A percentile compares a stretch with the other conserved stretches of the same genome.
These are phyloP conservation scores for Macrosiphum euphorbiae DNA, from an alignment of 2,888 invertebrate genomes.

Conservation along the genomic window DNA sequence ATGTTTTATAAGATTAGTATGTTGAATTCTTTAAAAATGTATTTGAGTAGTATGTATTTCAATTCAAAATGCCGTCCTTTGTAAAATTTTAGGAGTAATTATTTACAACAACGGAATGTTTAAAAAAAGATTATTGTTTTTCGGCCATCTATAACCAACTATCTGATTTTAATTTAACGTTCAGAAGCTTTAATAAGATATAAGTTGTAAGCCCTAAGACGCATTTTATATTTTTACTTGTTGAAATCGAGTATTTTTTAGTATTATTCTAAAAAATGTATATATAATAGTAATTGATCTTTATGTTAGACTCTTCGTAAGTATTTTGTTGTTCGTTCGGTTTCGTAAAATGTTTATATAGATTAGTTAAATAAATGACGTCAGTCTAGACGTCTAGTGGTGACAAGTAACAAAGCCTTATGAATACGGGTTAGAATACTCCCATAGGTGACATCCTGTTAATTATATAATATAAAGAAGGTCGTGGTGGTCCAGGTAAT, in stretches of 20 bases:
- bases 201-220: not conserved
- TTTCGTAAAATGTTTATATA: not conserved
- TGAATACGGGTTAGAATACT: not conserved
- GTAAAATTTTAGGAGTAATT: not conserved
- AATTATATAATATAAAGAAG: not conserved
- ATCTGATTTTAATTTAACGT: not conserved
- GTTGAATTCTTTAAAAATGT: not conserved
- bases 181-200: not conserved
- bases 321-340: not conserved
- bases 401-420: not conserved
- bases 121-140: not conserved
- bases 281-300: not conserved
- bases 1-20: not conserved
- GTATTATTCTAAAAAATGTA: not conserved
- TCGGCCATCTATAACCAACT: not conserved
- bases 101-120: not conserved
- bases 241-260: not conserved
- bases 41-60: not conserved
- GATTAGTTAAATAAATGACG: not conserved
- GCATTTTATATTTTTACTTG: not conserved
- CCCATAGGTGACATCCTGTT: not conserved
- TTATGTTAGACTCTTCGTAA: not conserved
- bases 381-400: not conserved
- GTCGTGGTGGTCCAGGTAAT: not conserved
- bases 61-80: not conserved